phyloP scores from a whole-genome alignment of 2,113 vertebrate species.

The Gasterosteus aculeatus region DNA sequence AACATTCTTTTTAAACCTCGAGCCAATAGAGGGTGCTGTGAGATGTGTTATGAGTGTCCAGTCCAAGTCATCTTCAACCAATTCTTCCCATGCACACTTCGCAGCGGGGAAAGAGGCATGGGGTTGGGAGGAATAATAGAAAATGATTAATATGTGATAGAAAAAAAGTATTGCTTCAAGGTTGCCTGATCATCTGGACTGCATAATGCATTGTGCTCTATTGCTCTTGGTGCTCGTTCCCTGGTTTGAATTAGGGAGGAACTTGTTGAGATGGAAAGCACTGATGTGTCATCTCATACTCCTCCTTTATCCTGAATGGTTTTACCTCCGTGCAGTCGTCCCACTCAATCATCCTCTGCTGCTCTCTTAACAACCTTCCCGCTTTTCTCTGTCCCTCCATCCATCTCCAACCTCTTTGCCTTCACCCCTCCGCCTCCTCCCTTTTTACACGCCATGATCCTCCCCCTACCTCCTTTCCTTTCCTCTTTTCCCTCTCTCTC shows the following conservation, averaged over 20 bases:
- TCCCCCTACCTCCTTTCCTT: neutral
- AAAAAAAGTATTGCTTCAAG: conserved; percentile 11
- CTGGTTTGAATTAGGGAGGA: conserved; percentile 19
- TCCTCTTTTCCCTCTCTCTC: conserved; percentile 18
- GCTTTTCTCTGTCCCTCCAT: conserved; percentile 30
- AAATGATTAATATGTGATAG: conserved; percentile 2
- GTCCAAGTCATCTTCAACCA: conserved; percentile 57
- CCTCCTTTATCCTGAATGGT: conserved; percentile 15
- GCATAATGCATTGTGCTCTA: neutral
- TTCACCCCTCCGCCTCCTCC: conserved; percentile 23
- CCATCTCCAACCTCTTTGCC: conserved; percentile 27
- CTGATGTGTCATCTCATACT: conserved; percentile 31
- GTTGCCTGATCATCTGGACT: conserved; percentile 30
- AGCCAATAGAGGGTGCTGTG: conserved; percentile 69
- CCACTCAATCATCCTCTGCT: conserved; percentile 33
- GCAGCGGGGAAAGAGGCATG: conserved; percentile 26
- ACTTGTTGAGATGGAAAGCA: conserved; percentile 18
- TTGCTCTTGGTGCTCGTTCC: neutral
- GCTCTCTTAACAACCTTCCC: conserved; percentile 33
- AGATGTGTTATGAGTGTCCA: conserved; percentile 38
- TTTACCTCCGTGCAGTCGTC: conserved; percentile 25
- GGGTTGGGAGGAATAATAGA: conserved; percentile 9
- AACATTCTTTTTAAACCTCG: conserved; percentile 10
- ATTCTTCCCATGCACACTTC: conserved; percentile 52
- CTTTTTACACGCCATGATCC: conserved; percentile 13